Conservation (phyloP, 2,797 vertebrate genomes). For the Acridotheres tristis region DNA sequence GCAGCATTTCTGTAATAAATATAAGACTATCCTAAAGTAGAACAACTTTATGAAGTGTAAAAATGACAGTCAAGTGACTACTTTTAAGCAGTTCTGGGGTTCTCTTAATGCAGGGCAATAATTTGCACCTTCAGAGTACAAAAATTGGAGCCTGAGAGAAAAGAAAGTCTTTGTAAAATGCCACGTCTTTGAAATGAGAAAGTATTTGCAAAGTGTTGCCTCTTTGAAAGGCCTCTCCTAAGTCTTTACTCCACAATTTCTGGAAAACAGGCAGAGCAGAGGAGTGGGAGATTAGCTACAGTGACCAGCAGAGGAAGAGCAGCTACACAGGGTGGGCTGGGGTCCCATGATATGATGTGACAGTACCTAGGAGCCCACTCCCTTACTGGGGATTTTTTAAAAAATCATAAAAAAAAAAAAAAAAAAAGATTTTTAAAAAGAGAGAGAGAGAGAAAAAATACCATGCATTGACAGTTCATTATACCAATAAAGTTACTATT, state of each 20-base stretch:
- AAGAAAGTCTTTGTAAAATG: background rate
- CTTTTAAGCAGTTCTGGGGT: background rate
- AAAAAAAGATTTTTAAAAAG: too few species aligned
- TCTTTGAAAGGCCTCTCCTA: background rate
- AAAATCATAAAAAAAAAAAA: too few species aligned
- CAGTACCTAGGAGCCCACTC: fast-evolving
- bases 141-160: background rate
- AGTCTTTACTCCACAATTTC: background rate
- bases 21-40: background rate
- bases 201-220: background rate
- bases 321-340: fast-evolving
- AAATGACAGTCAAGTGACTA: background rate
- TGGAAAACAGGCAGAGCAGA: background rate
- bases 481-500: background rate
- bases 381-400: background rate
- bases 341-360: fast-evolving
- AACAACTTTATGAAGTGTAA: background rate
- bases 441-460: background rate
- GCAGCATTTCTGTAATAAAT: background rate
- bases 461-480: background rate
- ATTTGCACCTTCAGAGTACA: background rate
- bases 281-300: background rate
- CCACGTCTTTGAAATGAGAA: background rate
- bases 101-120: background rate
- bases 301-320: background rate